These are phyloP conservation scores for Cynopterus sphinx DNA, from an alignment of 2,797 vertebrate species.

Conservation along the genomic window DNA sequence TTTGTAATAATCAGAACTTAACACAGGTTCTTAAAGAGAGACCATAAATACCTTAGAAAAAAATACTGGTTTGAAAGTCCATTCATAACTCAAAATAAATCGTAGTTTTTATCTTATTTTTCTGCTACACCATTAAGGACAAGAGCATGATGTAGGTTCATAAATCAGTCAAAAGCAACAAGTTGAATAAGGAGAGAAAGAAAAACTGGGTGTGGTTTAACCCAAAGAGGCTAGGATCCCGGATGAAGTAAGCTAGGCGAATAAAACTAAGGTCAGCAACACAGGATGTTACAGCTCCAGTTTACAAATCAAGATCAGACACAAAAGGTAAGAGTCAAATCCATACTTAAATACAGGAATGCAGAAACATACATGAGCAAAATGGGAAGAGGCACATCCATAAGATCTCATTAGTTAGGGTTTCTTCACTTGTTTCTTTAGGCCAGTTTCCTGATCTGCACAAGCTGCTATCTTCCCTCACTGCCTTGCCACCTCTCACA, in stretches of 20 bases:
- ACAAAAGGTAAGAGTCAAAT: not conserved
- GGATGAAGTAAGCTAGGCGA: not conserved
- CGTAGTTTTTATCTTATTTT: not conserved
- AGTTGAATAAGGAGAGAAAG: not conserved
- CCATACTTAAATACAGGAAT: not conserved
- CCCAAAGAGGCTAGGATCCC: not conserved
- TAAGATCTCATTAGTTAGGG: accelerated
- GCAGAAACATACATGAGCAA: not conserved
- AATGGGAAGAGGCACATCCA: accelerated
- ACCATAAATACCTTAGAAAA: not conserved
- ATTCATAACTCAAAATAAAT: not conserved
- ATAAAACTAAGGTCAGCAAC: conserved; percentile 4
- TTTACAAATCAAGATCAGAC: not conserved
- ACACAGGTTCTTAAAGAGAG: not conserved
- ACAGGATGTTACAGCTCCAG: not conserved
- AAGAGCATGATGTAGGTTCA: not conserved
- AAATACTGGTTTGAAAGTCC: not conserved
- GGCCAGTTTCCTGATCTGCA: not conserved
- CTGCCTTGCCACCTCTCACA: not conserved
- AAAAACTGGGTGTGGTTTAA: not conserved
- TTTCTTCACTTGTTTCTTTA: not conserved
- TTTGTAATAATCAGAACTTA: not conserved
- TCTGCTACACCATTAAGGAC: not conserved
- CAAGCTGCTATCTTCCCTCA: not conserved
- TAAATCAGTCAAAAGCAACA: not conserved